A percentile compares a stretch with the other conserved stretches of the same genome.
Conservation (phyloP, 92 coral and sea anemone genomes). For the Isaurus tuberculatus region DNA sequence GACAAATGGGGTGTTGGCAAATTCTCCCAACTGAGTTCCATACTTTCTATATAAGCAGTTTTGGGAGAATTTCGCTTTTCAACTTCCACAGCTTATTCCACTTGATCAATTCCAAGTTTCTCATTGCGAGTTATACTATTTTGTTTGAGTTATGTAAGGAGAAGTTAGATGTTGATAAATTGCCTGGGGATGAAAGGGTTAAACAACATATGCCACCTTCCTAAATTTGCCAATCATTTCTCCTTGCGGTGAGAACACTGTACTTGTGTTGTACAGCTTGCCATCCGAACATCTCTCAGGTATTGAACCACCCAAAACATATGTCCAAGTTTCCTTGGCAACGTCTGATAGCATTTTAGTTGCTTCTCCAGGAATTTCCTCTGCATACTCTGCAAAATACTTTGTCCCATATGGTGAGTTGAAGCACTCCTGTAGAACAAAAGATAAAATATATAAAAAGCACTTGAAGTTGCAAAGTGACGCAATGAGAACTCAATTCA, state of each 20-base stretch:
- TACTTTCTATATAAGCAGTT: too few relatives aligned
- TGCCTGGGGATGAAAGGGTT: too few relatives aligned
- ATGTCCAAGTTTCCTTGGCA: constrained; percentile 90
- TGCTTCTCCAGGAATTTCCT: constrained; percentile 92
- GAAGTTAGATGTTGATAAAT: too few relatives aligned
- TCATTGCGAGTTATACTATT: too few relatives aligned
- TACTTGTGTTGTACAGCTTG: constrained; percentile 89
- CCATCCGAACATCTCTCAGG: constrained; percentile 83
- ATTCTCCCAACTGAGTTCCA: too few relatives aligned
- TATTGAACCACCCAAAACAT: constrained; percentile 90
- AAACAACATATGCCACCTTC: constrained; percentile 58
- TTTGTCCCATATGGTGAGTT: constrained; percentile 98
- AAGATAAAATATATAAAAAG: neutral
- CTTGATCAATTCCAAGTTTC: too few relatives aligned
- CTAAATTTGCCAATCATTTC: constrained; percentile 91
- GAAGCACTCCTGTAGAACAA: constrained; percentile 82
- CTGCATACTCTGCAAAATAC: constrained; percentile 95
- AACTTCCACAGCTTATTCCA: too few relatives aligned
- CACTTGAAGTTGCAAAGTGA: too few relatives aligned
- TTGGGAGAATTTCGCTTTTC: too few relatives aligned
- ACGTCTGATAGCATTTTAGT: constrained; percentile 81
- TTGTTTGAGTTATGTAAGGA: too few relatives aligned
- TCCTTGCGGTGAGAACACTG: constrained; percentile 88
- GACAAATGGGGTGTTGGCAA: too few relatives aligned
- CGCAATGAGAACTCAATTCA: too few relatives aligned